Evolutionary conservation across 1,140 invertebrate genomes (phyloP).

Genomic region (Rhagoletis zephyria): DNA sequence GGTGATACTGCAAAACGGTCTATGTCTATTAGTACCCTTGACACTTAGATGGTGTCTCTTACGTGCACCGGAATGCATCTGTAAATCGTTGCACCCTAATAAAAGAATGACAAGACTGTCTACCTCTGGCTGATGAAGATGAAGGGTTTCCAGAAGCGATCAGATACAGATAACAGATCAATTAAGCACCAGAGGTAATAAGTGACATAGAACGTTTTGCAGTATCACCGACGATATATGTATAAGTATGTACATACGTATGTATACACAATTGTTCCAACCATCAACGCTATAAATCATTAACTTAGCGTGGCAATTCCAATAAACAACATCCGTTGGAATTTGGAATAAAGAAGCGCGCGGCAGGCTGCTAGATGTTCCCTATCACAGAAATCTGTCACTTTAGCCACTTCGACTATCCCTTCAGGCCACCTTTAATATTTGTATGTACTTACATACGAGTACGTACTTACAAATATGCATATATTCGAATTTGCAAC

Average conservation of each 20-base stretch:
- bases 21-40: too few relatives aligned
- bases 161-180: too few relatives aligned
- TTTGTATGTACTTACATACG: neutral
- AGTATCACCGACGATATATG: neutral
- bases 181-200: too few relatives aligned
- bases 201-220: too few relatives aligned
- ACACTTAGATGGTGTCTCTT: too few relatives aligned
- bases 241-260: neutral
- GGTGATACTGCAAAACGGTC: neutral
- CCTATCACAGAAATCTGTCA: neutral
- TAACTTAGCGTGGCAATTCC: neutral
- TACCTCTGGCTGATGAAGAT: too few relatives aligned
- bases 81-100: too few relatives aligned
- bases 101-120: too few relatives aligned
- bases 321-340: slow-evolving; percentile 44
- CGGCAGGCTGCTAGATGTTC: neutral
- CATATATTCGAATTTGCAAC: neutral
- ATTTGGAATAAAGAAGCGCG: neutral
- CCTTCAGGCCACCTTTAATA: too few relatives aligned
- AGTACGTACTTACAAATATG: neutral
- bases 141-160: too few relatives aligned
- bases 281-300: neutral
- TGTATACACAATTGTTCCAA: neutral
- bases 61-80: too few relatives aligned
- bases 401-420: too few relatives aligned